phyloP scores from a whole-genome alignment of 2,113 vertebrate genomes.

The Onychorhynchus coronatus region DNA sequence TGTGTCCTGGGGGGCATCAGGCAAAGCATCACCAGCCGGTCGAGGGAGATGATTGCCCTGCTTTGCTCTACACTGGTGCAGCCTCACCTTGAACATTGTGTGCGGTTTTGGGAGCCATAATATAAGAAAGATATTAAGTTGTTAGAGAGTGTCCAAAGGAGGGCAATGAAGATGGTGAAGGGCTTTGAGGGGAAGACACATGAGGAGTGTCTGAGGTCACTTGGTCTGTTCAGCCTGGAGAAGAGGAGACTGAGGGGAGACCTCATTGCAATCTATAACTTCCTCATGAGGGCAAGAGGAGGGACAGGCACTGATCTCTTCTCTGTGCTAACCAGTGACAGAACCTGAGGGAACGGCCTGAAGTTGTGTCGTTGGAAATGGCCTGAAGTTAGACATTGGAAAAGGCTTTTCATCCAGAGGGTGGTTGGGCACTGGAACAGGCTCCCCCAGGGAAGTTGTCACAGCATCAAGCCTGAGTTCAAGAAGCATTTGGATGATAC shows the following conservation, averaged over 20 bases:
- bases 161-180: background rate
- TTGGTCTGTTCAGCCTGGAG: background rate
- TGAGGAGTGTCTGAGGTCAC: background rate
- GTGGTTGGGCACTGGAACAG: background rate
- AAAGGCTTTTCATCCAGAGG: background rate
- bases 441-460: background rate
- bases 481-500: background rate
- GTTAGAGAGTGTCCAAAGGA: background rate
- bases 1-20: background rate
- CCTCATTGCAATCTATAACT: background rate
- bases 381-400: background rate
- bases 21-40: background rate
- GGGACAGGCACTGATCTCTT: background rate
- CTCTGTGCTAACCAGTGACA: background rate
- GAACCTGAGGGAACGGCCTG: background rate
- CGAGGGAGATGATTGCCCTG: background rate
- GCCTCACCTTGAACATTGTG: background rate
- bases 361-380: background rate
- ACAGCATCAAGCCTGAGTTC: background rate
- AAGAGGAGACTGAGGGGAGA: background rate
- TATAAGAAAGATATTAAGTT: background rate
- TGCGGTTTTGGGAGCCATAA: background rate
- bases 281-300: background rate
- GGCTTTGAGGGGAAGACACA: background rate
- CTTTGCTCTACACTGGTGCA: background rate